Evolutionary conservation across 2,113 vertebrate genomes (phyloP).

Genomic region (Australoheros scitulus): DNA sequence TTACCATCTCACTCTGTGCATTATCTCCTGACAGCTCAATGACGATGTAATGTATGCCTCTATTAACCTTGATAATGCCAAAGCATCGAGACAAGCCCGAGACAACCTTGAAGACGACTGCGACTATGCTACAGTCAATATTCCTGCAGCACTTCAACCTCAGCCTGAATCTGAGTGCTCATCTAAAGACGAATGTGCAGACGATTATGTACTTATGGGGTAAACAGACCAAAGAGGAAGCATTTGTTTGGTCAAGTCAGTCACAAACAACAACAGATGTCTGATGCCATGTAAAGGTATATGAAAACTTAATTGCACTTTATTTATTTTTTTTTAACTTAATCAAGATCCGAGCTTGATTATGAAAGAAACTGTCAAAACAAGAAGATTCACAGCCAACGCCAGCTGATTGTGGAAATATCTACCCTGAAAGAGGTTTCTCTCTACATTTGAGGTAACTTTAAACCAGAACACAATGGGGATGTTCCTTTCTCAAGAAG

Average conservation of each 20-base stretch:
- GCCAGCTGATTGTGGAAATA: not conserved
- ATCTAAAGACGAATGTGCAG: slow-evolving; percentile 59
- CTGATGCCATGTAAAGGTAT: not conserved
- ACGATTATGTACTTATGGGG: slow-evolving; percentile 78
- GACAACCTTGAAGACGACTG: slow-evolving; percentile 42
- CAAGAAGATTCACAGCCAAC: not conserved
- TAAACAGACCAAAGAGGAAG: slow-evolving; percentile 12
- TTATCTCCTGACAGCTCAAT: slow-evolving; percentile 25
- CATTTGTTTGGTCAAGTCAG: not conserved
- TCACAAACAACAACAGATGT: not conserved
- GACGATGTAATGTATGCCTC: slow-evolving; percentile 77
- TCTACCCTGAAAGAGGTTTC: not conserved
- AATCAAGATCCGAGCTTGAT: slow-evolving; percentile 15
- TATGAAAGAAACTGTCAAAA: slow-evolving; percentile 4
- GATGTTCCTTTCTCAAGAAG: not conserved
- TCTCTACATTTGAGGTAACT: not conserved
- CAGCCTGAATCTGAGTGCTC: not conserved
- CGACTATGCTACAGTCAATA: slow-evolving; percentile 71
- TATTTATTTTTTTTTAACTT: not conserved
- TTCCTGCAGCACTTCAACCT: slow-evolving; percentile 24
- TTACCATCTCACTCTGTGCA: not conserved
- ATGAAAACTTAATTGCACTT: not conserved
- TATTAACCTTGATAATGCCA: slow-evolving; percentile 60
- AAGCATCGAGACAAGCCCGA: not conserved
- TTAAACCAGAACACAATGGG: not conserved